Base-by-base conservation (phyloP, 1,140 invertebrate genomes). In the Philaenus spumarius region DNA sequence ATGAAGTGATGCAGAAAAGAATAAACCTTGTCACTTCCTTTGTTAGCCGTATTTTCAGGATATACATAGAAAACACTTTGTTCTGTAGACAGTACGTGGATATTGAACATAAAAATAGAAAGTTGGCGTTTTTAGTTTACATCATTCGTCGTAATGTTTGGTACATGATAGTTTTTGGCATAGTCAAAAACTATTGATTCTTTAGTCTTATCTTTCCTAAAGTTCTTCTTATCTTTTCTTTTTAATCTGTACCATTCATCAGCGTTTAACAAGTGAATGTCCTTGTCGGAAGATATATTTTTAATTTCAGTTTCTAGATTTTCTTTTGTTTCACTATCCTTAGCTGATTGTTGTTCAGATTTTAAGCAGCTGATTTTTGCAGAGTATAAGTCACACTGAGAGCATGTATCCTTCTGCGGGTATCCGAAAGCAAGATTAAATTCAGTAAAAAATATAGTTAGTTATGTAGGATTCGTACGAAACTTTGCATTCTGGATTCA, bases 81-180 rank as follows among this genome's bases (percentile, higher is more conserved):
- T n/a, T 11, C 37, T 5, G 4, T 19, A 11, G 59, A 58, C 0
- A 58, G 19, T n/a, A 61, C 46, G 47, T 52, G 37, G 2, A 59
- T 50, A 53, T 63, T 63, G 14, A 63, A 63, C n/a, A 52, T 2
- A 24, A 24, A 52, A 37, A 63, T 26, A 20, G 43, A 26, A 2
- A 63, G 34, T 42, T 63, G 59, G 17, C 62, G 14, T 23, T 35
- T 47, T 43, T 61, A 61, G 20, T 61, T 57, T 12, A 60, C 43
- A 34, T 57, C 52, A 45, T 62, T 62, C 3, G 58, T 60, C 14
- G 47, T 57, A 23, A 60, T 60, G 45, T 62, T 60, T n/a, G 45
- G 62, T 11, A 58, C 48, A 35, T 47, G 53, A 19, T 62, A 55
- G 42, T 63, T 63, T 53, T 53, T 57, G n/a, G 48, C 19, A 35